phyloP scores from a whole-genome alignment of 2,888 invertebrate genomes.

The Crematogaster levior region DNA sequence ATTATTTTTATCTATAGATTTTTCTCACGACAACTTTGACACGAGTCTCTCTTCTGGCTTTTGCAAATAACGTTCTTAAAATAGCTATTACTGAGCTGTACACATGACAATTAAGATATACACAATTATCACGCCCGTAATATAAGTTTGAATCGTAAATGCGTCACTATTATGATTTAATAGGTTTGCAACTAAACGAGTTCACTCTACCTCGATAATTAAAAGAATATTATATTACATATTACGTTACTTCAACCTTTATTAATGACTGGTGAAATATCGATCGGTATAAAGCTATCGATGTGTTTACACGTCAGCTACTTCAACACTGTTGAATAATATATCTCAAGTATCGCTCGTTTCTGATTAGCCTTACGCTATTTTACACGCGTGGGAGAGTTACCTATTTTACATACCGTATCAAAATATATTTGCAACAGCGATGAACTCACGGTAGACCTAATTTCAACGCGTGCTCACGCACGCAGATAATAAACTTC shows the following conservation, averaged over 20 bases:
- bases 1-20: constrained; percentile 42
- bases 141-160: constrained; percentile 7
- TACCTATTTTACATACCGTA: neutral
- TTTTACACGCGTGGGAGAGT: neutral
- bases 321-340: neutral
- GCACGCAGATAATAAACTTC: constrained; percentile 17
- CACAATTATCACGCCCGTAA: neutral
- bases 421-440: neutral
- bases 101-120: neutral
- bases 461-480: constrained; percentile 13
- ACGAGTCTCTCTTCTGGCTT: neutral
- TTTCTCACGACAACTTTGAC: neutral
- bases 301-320: neutral
- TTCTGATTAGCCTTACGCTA: neutral
- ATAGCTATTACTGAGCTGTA: too few relatives aligned
- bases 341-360: neutral
- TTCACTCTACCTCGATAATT: neutral
- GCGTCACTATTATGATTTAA: neutral
- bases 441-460: constrained; percentile 6
- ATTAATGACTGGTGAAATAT: neutral
- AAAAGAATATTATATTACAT: neutral
- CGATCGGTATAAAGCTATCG: neutral
- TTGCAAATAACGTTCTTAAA: neutral
- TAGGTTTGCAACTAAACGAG: neutral
- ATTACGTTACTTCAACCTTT: neutral